These are phyloP conservation scores for Gymnoscelis rufifasciata DNA, from an alignment of 2,888 invertebrate species.

Conservation along the genomic window DNA sequence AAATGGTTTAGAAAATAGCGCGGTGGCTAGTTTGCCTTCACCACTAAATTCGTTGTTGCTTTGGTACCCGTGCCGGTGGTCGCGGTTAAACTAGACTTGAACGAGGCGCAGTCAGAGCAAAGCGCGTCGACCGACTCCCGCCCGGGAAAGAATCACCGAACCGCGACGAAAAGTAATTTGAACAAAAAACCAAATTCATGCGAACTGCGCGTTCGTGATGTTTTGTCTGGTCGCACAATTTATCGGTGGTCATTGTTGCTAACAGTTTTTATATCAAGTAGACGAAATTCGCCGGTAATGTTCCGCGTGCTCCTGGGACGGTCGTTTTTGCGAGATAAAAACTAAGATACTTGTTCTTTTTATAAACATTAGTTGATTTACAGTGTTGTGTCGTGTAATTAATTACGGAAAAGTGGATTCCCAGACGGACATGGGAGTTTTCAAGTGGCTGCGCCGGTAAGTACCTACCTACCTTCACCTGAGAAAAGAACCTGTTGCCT, in stretches of 20 bases:
- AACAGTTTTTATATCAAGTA: slow-evolving; percentile 64
- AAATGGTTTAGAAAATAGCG: slow-evolving; percentile 15
- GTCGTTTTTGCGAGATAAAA: slow-evolving; percentile 46
- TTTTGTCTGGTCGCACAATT: slow-evolving; percentile 78
- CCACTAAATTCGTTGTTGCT: slow-evolving; percentile 29
- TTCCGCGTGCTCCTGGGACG: slow-evolving; percentile 53
- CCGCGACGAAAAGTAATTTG: slow-evolving; percentile 78
- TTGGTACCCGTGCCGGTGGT: slow-evolving; percentile 41
- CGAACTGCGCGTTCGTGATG: slow-evolving; percentile 73
- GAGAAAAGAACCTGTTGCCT: neutral
- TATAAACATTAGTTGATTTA: slow-evolving; percentile 20
- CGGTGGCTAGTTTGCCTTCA: slow-evolving; percentile 28
- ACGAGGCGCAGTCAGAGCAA: slow-evolving; percentile 46
- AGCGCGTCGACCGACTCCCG: slow-evolving; percentile 44
- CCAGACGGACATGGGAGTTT: slow-evolving; percentile 68
- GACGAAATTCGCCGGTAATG: slow-evolving; percentile 68
- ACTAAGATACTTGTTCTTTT: slow-evolving; percentile 27
- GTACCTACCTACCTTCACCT: slow-evolving; percentile 31
- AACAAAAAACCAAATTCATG: slow-evolving; percentile 77
- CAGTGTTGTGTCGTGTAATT: slow-evolving; percentile 37
- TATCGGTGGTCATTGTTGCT: slow-evolving; percentile 73
- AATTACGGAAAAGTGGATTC: slow-evolving; percentile 54
- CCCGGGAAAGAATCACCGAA: slow-evolving; percentile 67
- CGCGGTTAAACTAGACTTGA: slow-evolving; percentile 43
- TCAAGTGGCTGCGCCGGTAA: slow-evolving; percentile 76